Evolutionary conservation across 2,888 invertebrate genomes (phyloP).

Genomic region (Busseola fusca): DNA sequence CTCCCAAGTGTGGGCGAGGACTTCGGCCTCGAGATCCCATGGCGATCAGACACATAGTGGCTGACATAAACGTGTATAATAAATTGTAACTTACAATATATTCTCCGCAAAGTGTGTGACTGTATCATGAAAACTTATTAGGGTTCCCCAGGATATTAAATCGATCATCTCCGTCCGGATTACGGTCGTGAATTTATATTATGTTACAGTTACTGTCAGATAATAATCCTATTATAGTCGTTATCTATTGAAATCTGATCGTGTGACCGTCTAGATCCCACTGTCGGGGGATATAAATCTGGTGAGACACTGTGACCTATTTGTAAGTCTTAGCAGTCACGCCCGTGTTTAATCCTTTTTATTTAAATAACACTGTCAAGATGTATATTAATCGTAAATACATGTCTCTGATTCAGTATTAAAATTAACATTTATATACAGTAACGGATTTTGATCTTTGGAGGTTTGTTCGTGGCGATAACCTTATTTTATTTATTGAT

Average conservation of each 20-base stretch:
- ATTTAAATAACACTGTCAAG: conserved; percentile 55
- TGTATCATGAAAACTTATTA: conserved; percentile 44
- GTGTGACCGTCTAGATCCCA: conserved; percentile 60
- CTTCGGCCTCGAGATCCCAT: no score
- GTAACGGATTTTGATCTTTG: conserved; percentile 23
- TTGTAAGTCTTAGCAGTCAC: conserved; percentile 58
- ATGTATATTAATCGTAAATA: conserved; percentile 35
- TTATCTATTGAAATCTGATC: conserved; percentile 70
- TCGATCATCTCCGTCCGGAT: conserved; percentile 58
- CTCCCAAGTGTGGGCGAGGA: no score
- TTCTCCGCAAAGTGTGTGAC: conserved; percentile 44
- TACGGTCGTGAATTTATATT: conserved; percentile 66
- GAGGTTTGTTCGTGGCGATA: conserved; percentile 8
- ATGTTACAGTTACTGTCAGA: conserved; percentile 64
- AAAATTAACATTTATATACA: conserved; percentile 25
- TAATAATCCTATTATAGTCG: conserved; percentile 69
- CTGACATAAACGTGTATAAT: conserved; percentile 24
- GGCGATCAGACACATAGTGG: conserved; percentile 4
- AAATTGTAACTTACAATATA: conserved; percentile 42
- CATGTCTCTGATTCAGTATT: conserved; percentile 39
- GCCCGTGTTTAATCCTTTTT: conserved; percentile 58
- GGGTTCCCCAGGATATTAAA: conserved; percentile 56
- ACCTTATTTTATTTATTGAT: conserved; percentile 20
- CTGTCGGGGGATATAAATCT: conserved; percentile 59
- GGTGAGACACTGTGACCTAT: conserved; percentile 60